Percentiles rank a stretch among this genome's conserved stretches.
These are phyloP conservation scores for Mastomys coucha DNA, from an alignment of 2,113 vertebrate genomes.

Conservation along the genomic window DNA sequence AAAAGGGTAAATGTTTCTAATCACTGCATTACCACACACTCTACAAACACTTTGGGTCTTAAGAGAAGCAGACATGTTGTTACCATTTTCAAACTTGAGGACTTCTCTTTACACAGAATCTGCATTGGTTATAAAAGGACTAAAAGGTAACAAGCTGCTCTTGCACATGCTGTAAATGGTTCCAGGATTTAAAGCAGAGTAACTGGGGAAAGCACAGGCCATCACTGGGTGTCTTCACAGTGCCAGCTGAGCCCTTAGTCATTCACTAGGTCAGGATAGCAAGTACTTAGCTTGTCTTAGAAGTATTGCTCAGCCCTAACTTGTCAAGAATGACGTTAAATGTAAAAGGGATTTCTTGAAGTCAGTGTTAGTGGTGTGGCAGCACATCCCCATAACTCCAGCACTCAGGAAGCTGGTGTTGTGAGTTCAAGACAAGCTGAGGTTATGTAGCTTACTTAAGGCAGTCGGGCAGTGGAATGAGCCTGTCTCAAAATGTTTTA, in stretches of 20 bases:
- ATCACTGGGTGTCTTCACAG: not conserved
- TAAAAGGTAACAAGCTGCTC: not conserved
- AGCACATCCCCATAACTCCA: not conserved
- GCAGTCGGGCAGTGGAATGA: not conserved
- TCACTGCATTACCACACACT: not conserved
- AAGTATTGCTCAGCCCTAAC: not conserved
- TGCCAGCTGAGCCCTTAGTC: not conserved
- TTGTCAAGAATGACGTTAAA: not conserved
- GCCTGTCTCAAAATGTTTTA: not conserved
- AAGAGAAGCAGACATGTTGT: conserved; percentile 13
- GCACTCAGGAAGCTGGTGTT: not conserved
- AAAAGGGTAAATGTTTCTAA: conserved; percentile 1
- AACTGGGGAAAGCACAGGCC: not conserved
- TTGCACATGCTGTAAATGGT: not conserved
- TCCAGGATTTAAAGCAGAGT: conserved; percentile 51
- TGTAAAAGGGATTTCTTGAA: not conserved
- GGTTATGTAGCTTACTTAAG: not conserved
- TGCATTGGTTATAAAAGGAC: conserved; percentile 12
- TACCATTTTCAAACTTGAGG: not conserved
- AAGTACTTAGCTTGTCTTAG: not conserved
- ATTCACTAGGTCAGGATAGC: not conserved
- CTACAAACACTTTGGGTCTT: not conserved
- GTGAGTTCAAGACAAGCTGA: not conserved
- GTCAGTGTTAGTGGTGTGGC: too few relatives aligned
- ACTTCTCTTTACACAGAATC: conserved; percentile 36